Evolutionary conservation across 2,113 vertebrate species (phyloP).

Genomic region (Pachypanchax playfairii): DNA sequence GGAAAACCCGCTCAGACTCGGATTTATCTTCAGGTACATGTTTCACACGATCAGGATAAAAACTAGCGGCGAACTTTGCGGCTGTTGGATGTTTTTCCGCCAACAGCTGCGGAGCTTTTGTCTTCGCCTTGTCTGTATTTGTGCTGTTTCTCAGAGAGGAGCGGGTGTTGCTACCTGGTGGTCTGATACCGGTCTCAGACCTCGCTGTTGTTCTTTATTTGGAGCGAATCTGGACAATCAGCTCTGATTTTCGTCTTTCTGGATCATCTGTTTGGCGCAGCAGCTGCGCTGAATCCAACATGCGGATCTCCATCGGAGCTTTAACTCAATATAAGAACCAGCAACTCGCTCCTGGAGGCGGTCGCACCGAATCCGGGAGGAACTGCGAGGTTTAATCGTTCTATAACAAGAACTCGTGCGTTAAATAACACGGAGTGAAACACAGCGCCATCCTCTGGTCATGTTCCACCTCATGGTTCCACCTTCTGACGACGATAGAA

Average conservation of each 20-base stretch:
- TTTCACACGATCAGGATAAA: neutral
- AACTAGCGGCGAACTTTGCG: neutral
- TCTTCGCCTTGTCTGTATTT: conserved; percentile 1
- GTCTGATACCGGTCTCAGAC: neutral
- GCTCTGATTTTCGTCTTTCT: too few species aligned
- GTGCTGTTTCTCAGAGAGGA: neutral
- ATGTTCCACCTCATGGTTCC: too few species aligned
- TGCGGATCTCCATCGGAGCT: neutral
- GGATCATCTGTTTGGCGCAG: neutral
- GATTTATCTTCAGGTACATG: neutral
- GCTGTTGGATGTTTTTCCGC: neutral
- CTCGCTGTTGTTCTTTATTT: neutral
- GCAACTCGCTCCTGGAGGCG: too few species aligned
- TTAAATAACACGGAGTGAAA: too few species aligned
- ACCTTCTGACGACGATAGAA: too few species aligned
- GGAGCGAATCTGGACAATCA: too few species aligned
- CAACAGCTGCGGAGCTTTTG: conserved; percentile 1
- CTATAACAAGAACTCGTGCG: too few species aligned
- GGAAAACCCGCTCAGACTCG: conserved; percentile 30
- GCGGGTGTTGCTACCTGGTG: neutral
- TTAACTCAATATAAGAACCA: too few species aligned
- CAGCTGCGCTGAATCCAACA: neutral
- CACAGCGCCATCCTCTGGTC: too few species aligned
- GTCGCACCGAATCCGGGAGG: too few species aligned
- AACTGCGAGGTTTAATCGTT: too few species aligned